Base-by-base conservation (phyloP, 2,797 vertebrate species). In the Pangasius djambal region DNA sequence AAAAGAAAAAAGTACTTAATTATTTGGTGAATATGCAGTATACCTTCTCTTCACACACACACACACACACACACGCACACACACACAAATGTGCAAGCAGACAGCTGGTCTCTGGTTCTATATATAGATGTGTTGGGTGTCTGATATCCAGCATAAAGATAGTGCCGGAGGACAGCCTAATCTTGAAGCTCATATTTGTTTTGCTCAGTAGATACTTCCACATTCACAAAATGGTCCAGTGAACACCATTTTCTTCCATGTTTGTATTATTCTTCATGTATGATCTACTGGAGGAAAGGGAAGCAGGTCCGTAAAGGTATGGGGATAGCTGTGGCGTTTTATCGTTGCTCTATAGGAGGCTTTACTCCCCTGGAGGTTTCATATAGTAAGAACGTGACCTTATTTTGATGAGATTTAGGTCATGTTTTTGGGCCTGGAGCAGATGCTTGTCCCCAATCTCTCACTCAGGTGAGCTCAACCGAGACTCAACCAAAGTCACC, bases 371-470 rank as follows among this genome's bases (percentile, higher is more conserved):
- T 15, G 31, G 31, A 67, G 55, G 81, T 74, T 87, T 34, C 25
- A 52, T 57, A 78, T 52, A 75, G 37, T 84, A 50, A 67, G 12
- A 85, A 55, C 0, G 44, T 77, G n/a, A 2, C 63, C 48, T 78
- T 87, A 83, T 75, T 57, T 83, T 25, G 61, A 40, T 87, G n/a
- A 63, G 31, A 89, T 91, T n/a, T 88, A 77, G 90, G 72, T 85
- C 87, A 83, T 81, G 69, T 88, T 92, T 89, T 83, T 59, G 48
- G 44, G 77, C 88, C 86, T 86, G 22, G 6, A 81, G 85, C 75
- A 82, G 90, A 87, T 63, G 74, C 67, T 83, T 95, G 95, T 88
- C 93, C 94, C 91, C 93, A 81, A 94, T 94, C 91, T 34, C 89
- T 92, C 92, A 91, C 44, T 86, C 85, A 65, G 87, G 81, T 89